A percentile compares a stretch with the other conserved stretches of the same genome.
Conservation (phyloP, 1,140 invertebrate genomes). For the Grapholita molesta region DNA sequence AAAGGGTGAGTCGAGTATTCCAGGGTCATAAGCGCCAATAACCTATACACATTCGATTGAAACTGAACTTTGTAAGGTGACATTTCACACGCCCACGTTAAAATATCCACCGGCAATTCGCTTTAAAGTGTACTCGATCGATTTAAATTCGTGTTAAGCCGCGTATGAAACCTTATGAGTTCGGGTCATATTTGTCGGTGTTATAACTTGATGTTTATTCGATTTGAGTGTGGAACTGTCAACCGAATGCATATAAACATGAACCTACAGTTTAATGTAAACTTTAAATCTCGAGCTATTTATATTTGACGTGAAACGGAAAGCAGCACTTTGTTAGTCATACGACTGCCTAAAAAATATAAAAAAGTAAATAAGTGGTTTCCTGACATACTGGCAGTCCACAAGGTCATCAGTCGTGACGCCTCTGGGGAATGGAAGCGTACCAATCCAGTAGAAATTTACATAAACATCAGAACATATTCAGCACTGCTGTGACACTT, state of each 20-base stretch:
- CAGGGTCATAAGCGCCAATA: not conserved
- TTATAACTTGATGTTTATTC: not conserved
- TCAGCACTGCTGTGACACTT: not conserved
- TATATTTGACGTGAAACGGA: no score
- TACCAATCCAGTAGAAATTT: no score
- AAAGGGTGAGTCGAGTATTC: not conserved
- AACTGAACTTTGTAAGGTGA: not conserved
- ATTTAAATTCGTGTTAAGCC: not conserved
- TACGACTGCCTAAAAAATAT: no score
- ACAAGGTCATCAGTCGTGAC: no score
- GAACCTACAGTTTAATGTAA: not conserved
- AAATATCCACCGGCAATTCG: not conserved
- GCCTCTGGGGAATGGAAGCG: no score
- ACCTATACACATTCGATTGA: not conserved
- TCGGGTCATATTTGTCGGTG: not conserved
- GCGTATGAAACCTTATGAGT: not conserved
- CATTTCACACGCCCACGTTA: not conserved
- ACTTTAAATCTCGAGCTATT: not conserved
- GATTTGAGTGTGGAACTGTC: not conserved
- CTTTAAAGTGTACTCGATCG: not conserved
- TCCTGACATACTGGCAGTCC: no score
- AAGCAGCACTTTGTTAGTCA: no score
- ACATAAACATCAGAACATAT: not conserved
- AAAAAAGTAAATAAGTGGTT: no score
- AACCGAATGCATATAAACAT: not conserved